Conservation (phyloP, 2,113 vertebrate species). For the Terrapene triunguis region DNA sequence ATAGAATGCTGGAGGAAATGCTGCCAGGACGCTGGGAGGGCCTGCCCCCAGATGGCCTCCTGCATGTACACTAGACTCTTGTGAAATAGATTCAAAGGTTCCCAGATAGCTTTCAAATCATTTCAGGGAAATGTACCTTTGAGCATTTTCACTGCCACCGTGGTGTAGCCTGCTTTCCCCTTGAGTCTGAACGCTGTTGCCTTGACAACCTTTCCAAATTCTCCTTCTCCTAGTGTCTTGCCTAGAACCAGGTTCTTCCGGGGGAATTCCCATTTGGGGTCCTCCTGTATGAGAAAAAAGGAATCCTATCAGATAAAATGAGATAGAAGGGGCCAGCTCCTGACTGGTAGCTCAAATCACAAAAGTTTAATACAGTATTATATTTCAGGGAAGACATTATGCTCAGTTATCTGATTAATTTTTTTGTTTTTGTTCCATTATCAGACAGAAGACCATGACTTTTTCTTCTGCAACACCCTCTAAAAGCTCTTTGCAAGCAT, state of each 20-base stretch:
- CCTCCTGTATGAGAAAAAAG: slow-evolving; percentile 84
- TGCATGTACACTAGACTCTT: neutral
- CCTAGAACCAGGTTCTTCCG: slow-evolving; percentile 97
- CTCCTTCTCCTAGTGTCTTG: slow-evolving; percentile 98
- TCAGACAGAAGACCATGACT: neutral
- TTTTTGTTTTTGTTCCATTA: neutral
- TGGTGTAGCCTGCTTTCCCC: slow-evolving; percentile 97
- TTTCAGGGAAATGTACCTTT: slow-evolving; percentile 86
- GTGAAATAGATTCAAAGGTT: neutral
- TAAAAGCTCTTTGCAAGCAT: neutral
- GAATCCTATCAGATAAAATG: neutral
- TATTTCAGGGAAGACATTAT: neutral
- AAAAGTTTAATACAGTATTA: neutral
- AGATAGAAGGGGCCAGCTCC: neutral
- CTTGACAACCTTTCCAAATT: slow-evolving; percentile 98
- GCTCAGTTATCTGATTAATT: neutral
- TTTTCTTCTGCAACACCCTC: neutral
- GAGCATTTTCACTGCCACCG: slow-evolving; percentile 98
- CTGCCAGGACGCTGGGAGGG: neutral
- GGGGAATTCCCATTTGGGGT: slow-evolving; percentile 99
- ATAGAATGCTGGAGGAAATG: neutral
- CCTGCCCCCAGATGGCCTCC: neutral
- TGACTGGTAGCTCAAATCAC: neutral
- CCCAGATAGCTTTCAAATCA: neutral
- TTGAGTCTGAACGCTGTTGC: slow-evolving; percentile 97